These are phyloP conservation scores for Pollenia labialis DNA, from an alignment of 2,888 invertebrate genomes.

Conservation along the genomic window DNA sequence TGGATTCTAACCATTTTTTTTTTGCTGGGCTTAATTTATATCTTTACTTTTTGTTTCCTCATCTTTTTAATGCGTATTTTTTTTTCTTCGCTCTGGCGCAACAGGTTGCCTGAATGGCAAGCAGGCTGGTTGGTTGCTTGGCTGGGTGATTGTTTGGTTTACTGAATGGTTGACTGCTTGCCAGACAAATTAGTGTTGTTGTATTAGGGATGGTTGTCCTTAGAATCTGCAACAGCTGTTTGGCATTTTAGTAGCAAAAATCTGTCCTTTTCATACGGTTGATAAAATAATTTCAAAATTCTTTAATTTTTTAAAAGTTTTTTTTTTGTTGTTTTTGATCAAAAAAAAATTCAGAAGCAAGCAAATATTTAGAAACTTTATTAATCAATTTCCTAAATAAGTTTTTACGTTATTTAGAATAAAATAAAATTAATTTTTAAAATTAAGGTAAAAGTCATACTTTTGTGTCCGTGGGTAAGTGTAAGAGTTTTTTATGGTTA, in stretches of 20 bases:
- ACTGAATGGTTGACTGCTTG: slow-evolving; percentile 27
- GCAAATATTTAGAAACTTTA: background rate
- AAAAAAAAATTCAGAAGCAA: no score
- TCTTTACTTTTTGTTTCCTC: slow-evolving; percentile 12
- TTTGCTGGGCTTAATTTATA: background rate
- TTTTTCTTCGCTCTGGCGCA: slow-evolving; percentile 49
- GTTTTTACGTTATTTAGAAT: background rate
- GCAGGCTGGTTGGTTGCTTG: background rate
- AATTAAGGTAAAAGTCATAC: no score
- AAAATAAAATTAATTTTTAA: no score
- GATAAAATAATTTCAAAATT: slow-evolving; percentile 30
- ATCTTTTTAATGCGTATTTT: background rate
- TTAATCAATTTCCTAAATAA: background rate
- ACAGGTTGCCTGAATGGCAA: slow-evolving; percentile 49
- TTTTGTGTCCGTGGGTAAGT: no score
- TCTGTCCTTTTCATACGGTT: slow-evolving; percentile 58
- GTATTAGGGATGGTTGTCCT: background rate
- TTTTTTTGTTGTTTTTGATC: background rate
- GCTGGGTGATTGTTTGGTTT: slow-evolving; percentile 9
- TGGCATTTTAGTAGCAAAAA: slow-evolving; percentile 58
- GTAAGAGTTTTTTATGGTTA: no score
- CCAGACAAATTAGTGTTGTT: slow-evolving; percentile 15
- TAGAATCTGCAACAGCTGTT: slow-evolving; percentile 65
- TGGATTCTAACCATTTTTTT: background rate
- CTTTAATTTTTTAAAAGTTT: background rate